Conservation (phyloP, 2,113 vertebrate species). For the Ifrita kowaldi region DNA sequence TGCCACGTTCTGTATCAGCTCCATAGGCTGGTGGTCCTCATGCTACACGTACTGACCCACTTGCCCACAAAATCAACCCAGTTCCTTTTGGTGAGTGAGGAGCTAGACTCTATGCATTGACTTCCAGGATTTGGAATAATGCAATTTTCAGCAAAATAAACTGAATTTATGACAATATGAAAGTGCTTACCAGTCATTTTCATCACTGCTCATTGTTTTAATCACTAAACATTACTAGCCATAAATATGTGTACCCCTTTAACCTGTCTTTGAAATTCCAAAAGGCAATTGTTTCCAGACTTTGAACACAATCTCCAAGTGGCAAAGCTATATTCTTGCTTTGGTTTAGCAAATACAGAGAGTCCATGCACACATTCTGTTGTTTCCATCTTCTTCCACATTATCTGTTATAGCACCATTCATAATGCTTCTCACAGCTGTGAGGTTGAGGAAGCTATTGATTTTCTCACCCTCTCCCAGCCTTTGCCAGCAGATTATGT, state of each 20-base stretch:
- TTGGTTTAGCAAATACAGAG: not conserved
- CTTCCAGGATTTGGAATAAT: not conserved
- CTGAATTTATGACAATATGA: not conserved
- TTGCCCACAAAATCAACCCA: not conserved
- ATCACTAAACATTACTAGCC: not conserved
- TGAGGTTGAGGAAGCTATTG: not conserved
- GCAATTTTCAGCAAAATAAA: not conserved
- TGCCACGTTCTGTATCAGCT: not conserved
- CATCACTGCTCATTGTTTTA: not conserved
- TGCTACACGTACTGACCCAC: not conserved
- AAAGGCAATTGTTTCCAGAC: not conserved
- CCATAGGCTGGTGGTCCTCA: not conserved
- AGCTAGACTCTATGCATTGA: not conserved
- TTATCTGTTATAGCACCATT: not conserved
- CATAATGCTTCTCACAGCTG: not conserved
- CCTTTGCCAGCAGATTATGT: not conserved
- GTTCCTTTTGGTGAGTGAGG: not conserved
- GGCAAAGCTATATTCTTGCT: not conserved
- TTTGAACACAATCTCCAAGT: not conserved
- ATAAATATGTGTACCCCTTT: not conserved
- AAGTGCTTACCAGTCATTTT: not conserved
- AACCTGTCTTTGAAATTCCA: not conserved
- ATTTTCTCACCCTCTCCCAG: not conserved
- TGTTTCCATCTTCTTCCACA: not conserved
- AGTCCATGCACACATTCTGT: not conserved